These are phyloP conservation scores for Marisa cornuarietis DNA, from an alignment of 1,140 invertebrate species.

Conservation along the genomic window DNA sequence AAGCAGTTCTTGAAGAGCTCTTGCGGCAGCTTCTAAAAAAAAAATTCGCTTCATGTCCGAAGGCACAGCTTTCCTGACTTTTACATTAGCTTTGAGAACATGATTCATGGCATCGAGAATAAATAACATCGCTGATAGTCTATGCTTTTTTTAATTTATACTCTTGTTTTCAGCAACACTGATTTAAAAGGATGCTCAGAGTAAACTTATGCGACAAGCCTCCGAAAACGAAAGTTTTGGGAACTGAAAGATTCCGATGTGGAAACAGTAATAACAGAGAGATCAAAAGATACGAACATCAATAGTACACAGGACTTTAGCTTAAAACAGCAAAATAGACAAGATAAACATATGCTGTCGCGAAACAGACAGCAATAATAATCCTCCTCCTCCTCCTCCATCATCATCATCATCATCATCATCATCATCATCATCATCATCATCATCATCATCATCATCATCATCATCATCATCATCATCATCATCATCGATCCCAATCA, in stretches of 20 bases:
- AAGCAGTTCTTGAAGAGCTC: too few relatives aligned
- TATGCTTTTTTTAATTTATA: not conserved
- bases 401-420: not conserved
- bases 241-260: not conserved
- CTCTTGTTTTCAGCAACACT: not conserved
- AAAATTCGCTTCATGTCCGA: too few relatives aligned
- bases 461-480: conserved; percentile 9
- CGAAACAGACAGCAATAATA: not conserved
- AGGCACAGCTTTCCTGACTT: too few relatives aligned
- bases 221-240: not conserved
- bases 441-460: conserved; percentile 6
- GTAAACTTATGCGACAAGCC: too few relatives aligned
- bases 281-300: not conserved
- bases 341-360: not conserved
- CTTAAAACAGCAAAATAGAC: not conserved
- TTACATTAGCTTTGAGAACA: too few relatives aligned
- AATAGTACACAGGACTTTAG: not conserved
- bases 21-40: not conserved
- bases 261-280: not conserved
- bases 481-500: not conserved
- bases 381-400: not conserved
- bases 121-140: not conserved
- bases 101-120: too few relatives aligned
- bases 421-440: not conserved
- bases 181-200: too few relatives aligned